Conservation (phyloP, 2,888 invertebrate genomes). For the Panorpa germanica region DNA sequence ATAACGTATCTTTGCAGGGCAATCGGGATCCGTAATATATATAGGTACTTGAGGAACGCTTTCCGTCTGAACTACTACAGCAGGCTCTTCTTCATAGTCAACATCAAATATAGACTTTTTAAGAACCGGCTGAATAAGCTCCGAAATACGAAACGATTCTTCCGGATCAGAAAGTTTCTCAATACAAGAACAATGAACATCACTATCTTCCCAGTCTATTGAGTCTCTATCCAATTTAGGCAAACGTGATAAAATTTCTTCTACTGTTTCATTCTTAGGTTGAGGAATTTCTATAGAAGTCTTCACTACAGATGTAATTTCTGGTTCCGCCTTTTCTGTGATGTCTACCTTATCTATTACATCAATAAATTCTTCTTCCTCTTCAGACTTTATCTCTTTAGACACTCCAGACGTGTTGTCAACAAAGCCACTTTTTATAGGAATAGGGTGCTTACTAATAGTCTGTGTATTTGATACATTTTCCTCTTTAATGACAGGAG, state of each 20-base stretch:
- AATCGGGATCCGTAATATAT: slow-evolving; percentile 16
- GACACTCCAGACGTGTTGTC: too few species aligned
- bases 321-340: too few species aligned
- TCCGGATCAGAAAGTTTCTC: slow-evolving; percentile 1
- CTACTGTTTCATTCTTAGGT: slow-evolving; percentile 1
- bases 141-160: slow-evolving; percentile 1
- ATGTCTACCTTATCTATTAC: too few species aligned
- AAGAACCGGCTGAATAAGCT: slow-evolving; percentile 16
- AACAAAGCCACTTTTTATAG: too few species aligned
- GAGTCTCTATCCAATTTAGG: slow-evolving; percentile 1
- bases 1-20: slow-evolving; percentile 19
- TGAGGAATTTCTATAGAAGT: too few species aligned
- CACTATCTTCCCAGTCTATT: slow-evolving; percentile 4
- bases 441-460: too few species aligned
- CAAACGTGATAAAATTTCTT: too few species aligned
- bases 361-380: too few species aligned
- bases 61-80: slow-evolving; percentile 1
- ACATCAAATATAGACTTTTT: slow-evolving; percentile 24
- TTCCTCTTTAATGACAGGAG: too few species aligned
- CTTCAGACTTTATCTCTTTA: too few species aligned
- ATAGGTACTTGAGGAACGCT: slow-evolving; percentile 3
- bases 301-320: too few species aligned
- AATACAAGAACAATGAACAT: slow-evolving; percentile 7
- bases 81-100: slow-evolving; percentile 21
- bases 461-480: too few species aligned